These are phyloP conservation scores for Capitella teleta DNA, from an alignment of 1,140 invertebrate species.

Conservation along the genomic window DNA sequence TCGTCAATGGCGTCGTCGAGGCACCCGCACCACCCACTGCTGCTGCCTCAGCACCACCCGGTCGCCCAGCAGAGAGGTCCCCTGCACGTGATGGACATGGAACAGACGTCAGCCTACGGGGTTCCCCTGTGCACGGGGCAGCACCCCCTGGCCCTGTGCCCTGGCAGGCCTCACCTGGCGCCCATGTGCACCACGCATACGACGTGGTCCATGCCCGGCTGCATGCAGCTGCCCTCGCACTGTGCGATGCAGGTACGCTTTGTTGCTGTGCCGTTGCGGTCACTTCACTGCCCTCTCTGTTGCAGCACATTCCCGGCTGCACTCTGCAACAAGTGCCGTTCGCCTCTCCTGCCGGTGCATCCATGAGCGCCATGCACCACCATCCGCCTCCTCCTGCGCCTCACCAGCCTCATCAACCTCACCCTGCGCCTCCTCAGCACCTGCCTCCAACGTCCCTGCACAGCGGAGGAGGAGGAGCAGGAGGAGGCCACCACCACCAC, in stretches of 20 bases:
- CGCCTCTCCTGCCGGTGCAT: slow-evolving; percentile 28
- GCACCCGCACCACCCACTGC: too few species aligned
- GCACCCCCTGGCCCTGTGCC: slow-evolving; percentile 15
- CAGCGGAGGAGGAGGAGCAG: too few species aligned
- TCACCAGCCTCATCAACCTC: slow-evolving; percentile 11
- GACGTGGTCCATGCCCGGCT: slow-evolving; percentile 31
- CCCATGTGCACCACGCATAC: slow-evolving; percentile 29
- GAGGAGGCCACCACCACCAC: slow-evolving; percentile 16
- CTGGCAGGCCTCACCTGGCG: background rate
- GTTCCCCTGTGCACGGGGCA: slow-evolving; percentile 34
- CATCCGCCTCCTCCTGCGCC: slow-evolving; percentile 14
- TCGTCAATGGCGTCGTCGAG: too few species aligned
- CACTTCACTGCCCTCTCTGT: too few species aligned
- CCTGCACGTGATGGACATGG: too few species aligned
- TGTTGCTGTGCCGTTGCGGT: too few species aligned
- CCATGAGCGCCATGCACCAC: slow-evolving; percentile 17
- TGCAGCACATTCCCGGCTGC: slow-evolving; percentile 14
- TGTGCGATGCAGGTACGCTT: too few species aligned
- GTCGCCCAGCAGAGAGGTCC: too few species aligned
- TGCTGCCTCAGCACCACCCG: too few species aligned
- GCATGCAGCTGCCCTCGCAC: slow-evolving; percentile 13
- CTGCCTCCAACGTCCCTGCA: too few species aligned
- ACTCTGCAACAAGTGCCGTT: slow-evolving; percentile 35
- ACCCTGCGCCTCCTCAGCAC: slow-evolving; percentile 6
- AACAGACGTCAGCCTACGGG: slow-evolving; percentile 44